Evolutionary conservation across 2,888 invertebrate species (phyloP).

Genomic region (Troilus luridus): DNA sequence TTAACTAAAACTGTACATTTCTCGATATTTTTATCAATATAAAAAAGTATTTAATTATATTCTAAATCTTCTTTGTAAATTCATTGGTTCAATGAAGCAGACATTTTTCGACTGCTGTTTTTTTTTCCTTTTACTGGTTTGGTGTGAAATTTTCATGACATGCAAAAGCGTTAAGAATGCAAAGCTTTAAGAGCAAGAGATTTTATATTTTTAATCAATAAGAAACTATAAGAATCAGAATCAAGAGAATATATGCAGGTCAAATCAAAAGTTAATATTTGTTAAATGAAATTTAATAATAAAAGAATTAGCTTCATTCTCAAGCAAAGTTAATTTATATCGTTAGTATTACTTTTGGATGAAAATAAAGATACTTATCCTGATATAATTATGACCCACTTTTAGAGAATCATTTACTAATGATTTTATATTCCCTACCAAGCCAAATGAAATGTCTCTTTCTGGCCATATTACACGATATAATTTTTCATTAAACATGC

Average conservation of each 20-base stretch:
- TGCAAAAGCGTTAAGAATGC: constrained; percentile 59
- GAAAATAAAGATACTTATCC: constrained; percentile 26
- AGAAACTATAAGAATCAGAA: constrained; percentile 38
- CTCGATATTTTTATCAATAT: neutral
- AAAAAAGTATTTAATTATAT: neutral
- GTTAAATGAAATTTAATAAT: constrained; percentile 52
- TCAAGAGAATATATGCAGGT: constrained; percentile 33
- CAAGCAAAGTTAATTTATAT: constrained; percentile 48
- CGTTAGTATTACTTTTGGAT: constrained; percentile 44
- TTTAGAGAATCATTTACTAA: constrained; percentile 2
- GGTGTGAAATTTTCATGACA: constrained; percentile 53
- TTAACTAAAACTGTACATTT: neutral
- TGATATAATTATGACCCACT: constrained; percentile 2
- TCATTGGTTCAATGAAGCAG: neutral
- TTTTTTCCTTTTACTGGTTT: neutral
- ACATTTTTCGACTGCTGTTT: neutral
- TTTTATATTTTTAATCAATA: constrained; percentile 28
- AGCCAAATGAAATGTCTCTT: constrained; percentile 51
- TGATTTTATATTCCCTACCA: constrained; percentile 22
- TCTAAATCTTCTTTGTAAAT: neutral
- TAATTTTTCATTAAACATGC: constrained; percentile 58
- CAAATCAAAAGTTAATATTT: constrained; percentile 43
- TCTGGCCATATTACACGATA: constrained; percentile 55
- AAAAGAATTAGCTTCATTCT: constrained; percentile 56
- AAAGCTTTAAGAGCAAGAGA: constrained; percentile 57